Evolutionary conservation across 2,888 invertebrate species (phyloP).

Genomic region (Cartodere bifasciata): DNA sequence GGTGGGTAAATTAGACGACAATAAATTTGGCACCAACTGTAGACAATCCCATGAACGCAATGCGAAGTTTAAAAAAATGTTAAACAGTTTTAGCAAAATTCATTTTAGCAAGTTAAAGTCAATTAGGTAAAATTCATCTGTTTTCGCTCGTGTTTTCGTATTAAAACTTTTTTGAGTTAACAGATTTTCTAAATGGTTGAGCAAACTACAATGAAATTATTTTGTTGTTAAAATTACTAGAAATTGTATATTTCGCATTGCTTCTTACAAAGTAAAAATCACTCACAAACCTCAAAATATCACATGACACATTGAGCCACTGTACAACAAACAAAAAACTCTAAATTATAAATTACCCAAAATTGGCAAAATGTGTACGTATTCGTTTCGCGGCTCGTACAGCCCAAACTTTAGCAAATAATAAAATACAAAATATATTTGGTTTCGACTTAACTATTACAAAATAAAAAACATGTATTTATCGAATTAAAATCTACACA

Average conservation of each 20-base stretch:
- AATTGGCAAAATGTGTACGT: slow-evolving; percentile 31
- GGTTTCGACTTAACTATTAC: no score
- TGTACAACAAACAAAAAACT: slow-evolving; percentile 24
- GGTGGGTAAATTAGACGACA: slow-evolving; percentile 16
- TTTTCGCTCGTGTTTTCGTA: not conserved
- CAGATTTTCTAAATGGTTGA: no score
- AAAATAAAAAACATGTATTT: no score
- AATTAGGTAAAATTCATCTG: not conserved
- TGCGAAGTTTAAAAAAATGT: slow-evolving; percentile 12
- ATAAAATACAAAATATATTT: slow-evolving; percentile 24
- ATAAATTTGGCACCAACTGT: slow-evolving; percentile 27
- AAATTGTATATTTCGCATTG: slow-evolving; percentile 5
- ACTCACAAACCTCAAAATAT: slow-evolving; percentile 37
- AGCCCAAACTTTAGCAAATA: slow-evolving; percentile 14
- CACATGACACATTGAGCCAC: slow-evolving; percentile 38
- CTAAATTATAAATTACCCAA: slow-evolving; percentile 15
- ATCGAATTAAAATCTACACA: no score
- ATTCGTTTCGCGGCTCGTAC: slow-evolving; percentile 23
- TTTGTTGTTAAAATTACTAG: not conserved
- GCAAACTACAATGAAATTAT: slow-evolving; percentile 1
- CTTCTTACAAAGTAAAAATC: slow-evolving; percentile 18
- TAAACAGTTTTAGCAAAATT: slow-evolving; percentile 9
- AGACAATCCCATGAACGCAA: slow-evolving; percentile 17
- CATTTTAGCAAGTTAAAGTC: slow-evolving; percentile 10
- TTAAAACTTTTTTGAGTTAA: no score